Evolutionary conservation across 2,888 invertebrate species (phyloP), one percentile per base, ranked within the genome.

Genomic region (Lamproptera curius): DNA sequence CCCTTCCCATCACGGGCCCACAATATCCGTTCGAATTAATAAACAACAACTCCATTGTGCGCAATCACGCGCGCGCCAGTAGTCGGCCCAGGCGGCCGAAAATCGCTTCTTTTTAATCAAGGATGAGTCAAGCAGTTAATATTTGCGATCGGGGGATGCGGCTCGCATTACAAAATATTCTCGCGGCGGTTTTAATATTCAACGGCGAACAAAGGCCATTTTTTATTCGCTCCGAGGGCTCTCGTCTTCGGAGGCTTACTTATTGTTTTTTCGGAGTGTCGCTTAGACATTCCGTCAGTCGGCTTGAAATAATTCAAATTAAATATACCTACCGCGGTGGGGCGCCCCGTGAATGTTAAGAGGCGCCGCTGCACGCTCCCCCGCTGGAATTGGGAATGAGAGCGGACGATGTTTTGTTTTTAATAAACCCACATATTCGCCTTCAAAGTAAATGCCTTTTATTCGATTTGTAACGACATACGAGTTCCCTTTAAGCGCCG

Each of bases 281-380:
- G 67, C 63, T 81, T 76, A 79, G 76, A 76, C 74, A 76, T 80
- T 77, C 74, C 73, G 85, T 77, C 81, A 78, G 77, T 79, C 73
- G 75, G 74, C 73, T 72, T 60, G 66, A 74, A 76, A 82, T 83
- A 82, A 83, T 84, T 83, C 78, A 80, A 76, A 82, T 84, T 82
- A 82, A 81, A 78, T 73, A 77, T 76, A 82, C 83, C 83, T 76
- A 80, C 84, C 76, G 75, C 80, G 62, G 67, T n/a, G 74, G 59
- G 62, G 60, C 66, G 62, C 69, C 65, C 63, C 58, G 67, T 73
- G 80, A 77, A 83, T 83, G 73, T 60, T 76, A 79, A 82, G 70
- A 63, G 69, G 63, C 61, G 68, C 70, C 70, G 65, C 65, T 55
- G 70, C 72, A 71, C 63, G 62, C 65, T 69, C 70, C 65, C 67